Evolutionary conservation across 2,113 vertebrate species (phyloP).

Genomic region (Ciconia maguari): DNA sequence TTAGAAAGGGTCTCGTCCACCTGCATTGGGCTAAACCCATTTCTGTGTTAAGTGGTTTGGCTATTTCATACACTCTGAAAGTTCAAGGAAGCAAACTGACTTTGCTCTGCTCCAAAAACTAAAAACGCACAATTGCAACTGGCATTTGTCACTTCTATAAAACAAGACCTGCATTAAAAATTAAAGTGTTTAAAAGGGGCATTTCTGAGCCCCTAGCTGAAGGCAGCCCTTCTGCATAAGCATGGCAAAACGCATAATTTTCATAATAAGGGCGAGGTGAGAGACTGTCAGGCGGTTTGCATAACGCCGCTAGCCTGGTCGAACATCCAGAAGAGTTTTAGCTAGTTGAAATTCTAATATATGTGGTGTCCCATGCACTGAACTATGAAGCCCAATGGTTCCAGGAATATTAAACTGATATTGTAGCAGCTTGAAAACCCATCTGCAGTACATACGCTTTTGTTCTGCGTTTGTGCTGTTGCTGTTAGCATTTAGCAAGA

Average conservation of each 20-base stretch:
- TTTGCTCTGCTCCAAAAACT: background rate
- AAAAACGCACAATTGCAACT: background rate
- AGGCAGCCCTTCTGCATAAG: background rate
- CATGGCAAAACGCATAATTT: background rate
- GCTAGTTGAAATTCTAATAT: background rate
- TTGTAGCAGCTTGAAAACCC: background rate
- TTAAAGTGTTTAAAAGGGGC: background rate
- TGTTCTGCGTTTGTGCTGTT: background rate
- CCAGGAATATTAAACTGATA: background rate
- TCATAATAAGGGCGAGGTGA: background rate
- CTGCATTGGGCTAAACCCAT: fast-evolving
- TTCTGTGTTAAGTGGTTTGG: background rate
- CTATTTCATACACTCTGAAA: background rate
- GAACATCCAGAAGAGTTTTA: background rate
- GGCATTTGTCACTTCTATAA: background rate
- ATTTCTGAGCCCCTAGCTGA: background rate
- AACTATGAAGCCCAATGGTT: background rate
- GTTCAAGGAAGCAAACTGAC: background rate
- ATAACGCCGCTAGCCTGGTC: fast-evolving
- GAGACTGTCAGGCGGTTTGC: background rate
- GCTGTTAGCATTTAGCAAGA: background rate
- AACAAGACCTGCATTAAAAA: background rate
- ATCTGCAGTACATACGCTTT: background rate
- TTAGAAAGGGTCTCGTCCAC: background rate
- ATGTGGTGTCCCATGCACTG: background rate